Base-by-base conservation (phyloP, 2,113 vertebrate genomes). In the Coptodon rendalli region DNA sequence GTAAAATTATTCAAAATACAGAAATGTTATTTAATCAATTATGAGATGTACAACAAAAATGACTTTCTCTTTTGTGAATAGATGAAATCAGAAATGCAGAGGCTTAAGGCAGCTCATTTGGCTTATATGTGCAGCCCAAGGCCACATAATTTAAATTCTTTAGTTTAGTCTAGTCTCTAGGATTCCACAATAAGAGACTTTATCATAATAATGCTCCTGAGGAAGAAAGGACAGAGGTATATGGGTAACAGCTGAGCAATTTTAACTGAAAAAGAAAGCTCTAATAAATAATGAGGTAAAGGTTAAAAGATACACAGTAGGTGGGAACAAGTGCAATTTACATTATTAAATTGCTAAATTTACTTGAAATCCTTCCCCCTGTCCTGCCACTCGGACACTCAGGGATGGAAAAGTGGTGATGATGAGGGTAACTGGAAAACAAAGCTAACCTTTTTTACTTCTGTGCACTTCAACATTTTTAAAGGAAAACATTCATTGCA, bases 291-390 rank as follows among this genome's bases (percentile, higher is more conserved):
- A 24, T 24, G 2, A 56, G n/a, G 6, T 24, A 24, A 56, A 56
- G 1, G 22, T 13, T 24, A 56, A 22, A 56, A 7, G 11, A 12
- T 56, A 2, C 22, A 24, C 11, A 54, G 1, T 36, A 22, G 31
- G 16, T 36, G 59, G 2, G 29, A 19, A 36, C 6, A 4, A 36
- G 53, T 54, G n/a, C 4, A 54, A 54, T 22, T 56, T 56, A 24
- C 22, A 24, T 56, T 56, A 56, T 56, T 56, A 56, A 56, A 56
- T 27, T 54, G n/a, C 54, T 14, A 57, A 57, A 57, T 57, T 57
- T 57, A 0, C 24, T 29, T 57, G 29, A 57, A 57, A 29, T 57
- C 54, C 56, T 57, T 57, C 56, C 54, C 24, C 1, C 22, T 56
- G 22, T 56, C 54, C 24, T 27, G 54, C 54, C 54, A 57, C 54